Percentiles rank a stretch among this genome's conserved stretches.
phyloP scores from a whole-genome alignment of 2,797 vertebrate genomes.

The Sebastes alutus region DNA sequence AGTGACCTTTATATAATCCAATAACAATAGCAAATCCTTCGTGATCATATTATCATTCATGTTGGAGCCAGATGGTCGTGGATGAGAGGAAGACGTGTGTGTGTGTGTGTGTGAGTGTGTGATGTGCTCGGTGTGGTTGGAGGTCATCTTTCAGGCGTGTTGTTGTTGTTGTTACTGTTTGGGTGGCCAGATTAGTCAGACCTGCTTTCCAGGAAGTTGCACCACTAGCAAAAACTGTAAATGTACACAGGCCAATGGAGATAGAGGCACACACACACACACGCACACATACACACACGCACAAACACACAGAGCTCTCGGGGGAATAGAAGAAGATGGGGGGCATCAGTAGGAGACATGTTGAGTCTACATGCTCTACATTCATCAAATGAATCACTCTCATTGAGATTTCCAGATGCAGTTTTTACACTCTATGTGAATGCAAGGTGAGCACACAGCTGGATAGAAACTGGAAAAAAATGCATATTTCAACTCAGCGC shows the following conservation, averaged over 20 bases:
- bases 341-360: neutral
- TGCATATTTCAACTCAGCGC: neutral
- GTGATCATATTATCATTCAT: constrained; percentile 64
- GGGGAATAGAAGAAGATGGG: neutral
- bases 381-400: constrained; percentile 14
- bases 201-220: constrained; percentile 43
- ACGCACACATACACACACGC: neutral
- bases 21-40: constrained; percentile 57
- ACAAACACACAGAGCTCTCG: neutral
- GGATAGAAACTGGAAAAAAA: neutral
- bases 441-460: neutral
- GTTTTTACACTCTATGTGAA: neutral
- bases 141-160: constrained; percentile 33
- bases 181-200: constrained; percentile 47
- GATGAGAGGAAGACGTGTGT: constrained; percentile 15
- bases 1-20: constrained; percentile 66
- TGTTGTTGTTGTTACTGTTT: constrained; percentile 36
- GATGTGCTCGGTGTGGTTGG: neutral
- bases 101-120: neutral
- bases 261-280: neutral
- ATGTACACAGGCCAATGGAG: neutral
- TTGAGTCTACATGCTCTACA: neutral
- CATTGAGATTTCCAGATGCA: neutral
- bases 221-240: neutral
- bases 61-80: constrained; percentile 57